phyloP scores from a whole-genome alignment of 1,140 invertebrate species.

The Lepidurus packardi region DNA sequence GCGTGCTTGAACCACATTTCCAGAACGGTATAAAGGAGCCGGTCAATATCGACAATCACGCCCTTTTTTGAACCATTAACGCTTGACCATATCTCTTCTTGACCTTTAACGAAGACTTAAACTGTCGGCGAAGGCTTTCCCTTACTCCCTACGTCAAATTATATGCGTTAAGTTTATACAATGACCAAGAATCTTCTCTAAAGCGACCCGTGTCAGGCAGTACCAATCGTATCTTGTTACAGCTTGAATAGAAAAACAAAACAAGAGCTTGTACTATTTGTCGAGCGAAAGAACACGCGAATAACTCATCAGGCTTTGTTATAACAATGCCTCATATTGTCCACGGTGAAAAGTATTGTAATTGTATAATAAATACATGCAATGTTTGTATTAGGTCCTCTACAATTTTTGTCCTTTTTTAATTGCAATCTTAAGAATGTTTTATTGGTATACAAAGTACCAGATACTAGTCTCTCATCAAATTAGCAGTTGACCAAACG shows the following conservation, averaged over 20 bases:
- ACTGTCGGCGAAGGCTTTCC: too few relatives aligned
- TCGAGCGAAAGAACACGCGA: background rate
- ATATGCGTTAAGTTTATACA: background rate
- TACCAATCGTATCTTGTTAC: background rate
- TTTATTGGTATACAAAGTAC: too few relatives aligned
- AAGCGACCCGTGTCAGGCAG: background rate
- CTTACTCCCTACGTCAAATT: too few relatives aligned
- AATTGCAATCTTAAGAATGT: too few relatives aligned
- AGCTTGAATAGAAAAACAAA: background rate
- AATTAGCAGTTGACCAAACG: too few relatives aligned
- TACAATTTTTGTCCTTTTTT: too few relatives aligned
- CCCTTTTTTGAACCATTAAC: background rate
- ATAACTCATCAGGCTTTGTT: background rate
- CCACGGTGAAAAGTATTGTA: background rate
- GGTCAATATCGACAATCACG: constrained; percentile 18
- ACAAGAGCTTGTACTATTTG: background rate
- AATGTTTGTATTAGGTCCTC: too few relatives aligned
- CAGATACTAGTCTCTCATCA: too few relatives aligned
- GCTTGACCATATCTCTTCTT: background rate
- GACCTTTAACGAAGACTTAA: background rate
- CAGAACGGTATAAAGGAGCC: background rate
- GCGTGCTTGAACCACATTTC: background rate
- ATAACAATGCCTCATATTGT: background rate
- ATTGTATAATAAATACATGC: too few relatives aligned
- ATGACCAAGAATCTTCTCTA: background rate